Conservation (phyloP, 2,113 vertebrate species). For the Pelobates fuscus region DNA sequence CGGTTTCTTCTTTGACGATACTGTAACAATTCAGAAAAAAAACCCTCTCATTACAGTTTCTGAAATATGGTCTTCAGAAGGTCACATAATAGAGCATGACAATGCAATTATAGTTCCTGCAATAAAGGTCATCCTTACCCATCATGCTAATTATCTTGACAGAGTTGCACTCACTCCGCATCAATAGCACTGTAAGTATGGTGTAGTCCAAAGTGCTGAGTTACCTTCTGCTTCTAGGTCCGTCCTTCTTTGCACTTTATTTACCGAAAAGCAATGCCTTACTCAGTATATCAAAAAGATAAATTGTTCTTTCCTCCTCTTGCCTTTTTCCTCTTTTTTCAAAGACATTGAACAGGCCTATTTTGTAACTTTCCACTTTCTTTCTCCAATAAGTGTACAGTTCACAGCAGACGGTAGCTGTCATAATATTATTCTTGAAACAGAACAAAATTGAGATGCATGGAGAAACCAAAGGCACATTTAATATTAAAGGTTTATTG, state of each 20-base stretch:
- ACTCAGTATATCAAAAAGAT: background rate
- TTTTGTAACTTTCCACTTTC: too few species aligned
- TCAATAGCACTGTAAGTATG: constrained; percentile 34
- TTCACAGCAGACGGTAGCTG: background rate
- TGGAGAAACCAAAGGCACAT: too few species aligned
- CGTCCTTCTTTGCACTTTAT: background rate
- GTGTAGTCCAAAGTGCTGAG: constrained; percentile 12
- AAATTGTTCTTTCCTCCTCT: too few species aligned
- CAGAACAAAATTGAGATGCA: too few species aligned
- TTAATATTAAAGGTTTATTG: too few species aligned
- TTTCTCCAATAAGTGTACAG: too few species aligned
- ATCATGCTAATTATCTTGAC: constrained; percentile 59
- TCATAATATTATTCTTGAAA: too few species aligned
- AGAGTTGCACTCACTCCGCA: constrained; percentile 46
- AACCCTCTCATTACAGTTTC: constrained; percentile 53
- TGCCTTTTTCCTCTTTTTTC: too few species aligned
- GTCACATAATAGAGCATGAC: constrained; percentile 61
- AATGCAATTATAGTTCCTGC: constrained; percentile 57
- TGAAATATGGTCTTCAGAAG: constrained; percentile 55
- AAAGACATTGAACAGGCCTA: too few species aligned
- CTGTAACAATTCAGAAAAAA: constrained; percentile 44
- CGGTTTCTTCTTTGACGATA: constrained; percentile 28
- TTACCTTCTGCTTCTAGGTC: constrained; percentile 25
- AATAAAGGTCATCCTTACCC: constrained; percentile 61
- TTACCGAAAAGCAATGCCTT: background rate